These are phyloP conservation scores for Liasis olivaceus DNA, from an alignment of 2,797 vertebrate species.

Conservation along the genomic window DNA sequence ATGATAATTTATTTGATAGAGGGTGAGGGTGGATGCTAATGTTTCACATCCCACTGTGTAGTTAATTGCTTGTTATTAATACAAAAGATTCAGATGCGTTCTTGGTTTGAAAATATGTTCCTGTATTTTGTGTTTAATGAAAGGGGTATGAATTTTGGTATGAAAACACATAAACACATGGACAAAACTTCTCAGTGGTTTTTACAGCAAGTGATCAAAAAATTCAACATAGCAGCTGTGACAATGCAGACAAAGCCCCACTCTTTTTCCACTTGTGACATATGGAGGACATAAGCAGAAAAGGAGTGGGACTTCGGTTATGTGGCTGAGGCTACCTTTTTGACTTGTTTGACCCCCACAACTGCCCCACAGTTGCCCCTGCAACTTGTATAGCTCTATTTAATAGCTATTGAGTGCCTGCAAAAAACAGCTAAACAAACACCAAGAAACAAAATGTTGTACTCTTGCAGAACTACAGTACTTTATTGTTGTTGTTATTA, in stretches of 20 bases:
- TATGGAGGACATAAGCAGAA: neutral
- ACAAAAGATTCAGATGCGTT: conserved; percentile 45
- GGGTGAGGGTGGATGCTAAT: neutral
- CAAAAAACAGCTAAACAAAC: neutral
- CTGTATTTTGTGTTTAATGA: conserved; percentile 8
- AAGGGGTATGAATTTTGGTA: neutral
- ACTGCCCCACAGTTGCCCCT: neutral
- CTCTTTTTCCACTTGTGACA: neutral
- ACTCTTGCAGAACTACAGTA: neutral
- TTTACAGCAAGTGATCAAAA: neutral
- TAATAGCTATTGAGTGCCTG: neutral
- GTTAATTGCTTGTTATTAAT: conserved; percentile 50
- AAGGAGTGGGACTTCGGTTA: neutral
- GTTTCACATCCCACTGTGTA: conserved; percentile 25
- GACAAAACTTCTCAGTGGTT: neutral
- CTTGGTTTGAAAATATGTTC: neutral
- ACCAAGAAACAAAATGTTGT: neutral
- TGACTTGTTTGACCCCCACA: neutral
- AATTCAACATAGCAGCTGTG: neutral
- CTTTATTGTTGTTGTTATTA: neutral
- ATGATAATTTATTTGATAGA: conserved; percentile 44
- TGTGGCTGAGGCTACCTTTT: neutral
- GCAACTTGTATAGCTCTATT: neutral
- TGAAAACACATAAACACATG: neutral
- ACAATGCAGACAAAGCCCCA: neutral